A percentile compares a stretch with the other conserved stretches of the same genome.
These are phyloP conservation scores for Alectura lathami DNA, from an alignment of 2,113 vertebrate species.

Conservation along the genomic window DNA sequence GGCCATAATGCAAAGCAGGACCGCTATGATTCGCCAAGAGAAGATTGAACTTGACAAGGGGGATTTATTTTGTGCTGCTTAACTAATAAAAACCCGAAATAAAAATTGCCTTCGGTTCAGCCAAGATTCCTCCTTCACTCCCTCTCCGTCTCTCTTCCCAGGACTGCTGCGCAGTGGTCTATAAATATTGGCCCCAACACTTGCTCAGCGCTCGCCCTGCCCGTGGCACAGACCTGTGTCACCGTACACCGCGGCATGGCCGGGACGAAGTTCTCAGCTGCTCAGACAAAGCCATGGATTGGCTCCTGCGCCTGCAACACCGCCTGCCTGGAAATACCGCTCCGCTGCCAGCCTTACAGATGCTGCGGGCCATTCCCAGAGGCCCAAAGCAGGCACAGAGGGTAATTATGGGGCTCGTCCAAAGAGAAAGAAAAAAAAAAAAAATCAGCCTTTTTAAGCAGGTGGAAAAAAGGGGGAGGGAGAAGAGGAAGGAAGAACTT, in stretches of 20 bases:
- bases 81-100: constrained; percentile 41
- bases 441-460: constrained; percentile 24
- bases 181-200: constrained; percentile 81
- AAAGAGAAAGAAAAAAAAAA: neutral
- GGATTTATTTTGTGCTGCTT: neutral
- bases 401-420: constrained; percentile 45
- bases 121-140: constrained; percentile 10
- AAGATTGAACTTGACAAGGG: constrained; percentile 48
- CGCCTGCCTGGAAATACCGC: constrained; percentile 77
- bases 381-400: constrained; percentile 58
- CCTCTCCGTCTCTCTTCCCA: constrained; percentile 29
- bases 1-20: constrained; percentile 24
- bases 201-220: constrained; percentile 69
- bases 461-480: constrained; percentile 1
- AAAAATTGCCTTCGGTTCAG: constrained; percentile 11
- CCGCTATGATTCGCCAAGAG: constrained; percentile 23
- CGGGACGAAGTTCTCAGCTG: constrained; percentile 78
- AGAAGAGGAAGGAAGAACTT: neutral
- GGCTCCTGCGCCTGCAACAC: constrained; percentile 68
- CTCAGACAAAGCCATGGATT: constrained; percentile 76
- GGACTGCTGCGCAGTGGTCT: constrained; percentile 66
- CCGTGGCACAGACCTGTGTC: constrained; percentile 75
- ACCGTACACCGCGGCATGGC: constrained; percentile 72
- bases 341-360: constrained; percentile 78
- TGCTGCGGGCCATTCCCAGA: constrained; percentile 62